Evolutionary conservation across 2,113 vertebrate species (phyloP), one percentile per base, ranked within the genome.

Genomic region (Stictonetta naevosa): DNA sequence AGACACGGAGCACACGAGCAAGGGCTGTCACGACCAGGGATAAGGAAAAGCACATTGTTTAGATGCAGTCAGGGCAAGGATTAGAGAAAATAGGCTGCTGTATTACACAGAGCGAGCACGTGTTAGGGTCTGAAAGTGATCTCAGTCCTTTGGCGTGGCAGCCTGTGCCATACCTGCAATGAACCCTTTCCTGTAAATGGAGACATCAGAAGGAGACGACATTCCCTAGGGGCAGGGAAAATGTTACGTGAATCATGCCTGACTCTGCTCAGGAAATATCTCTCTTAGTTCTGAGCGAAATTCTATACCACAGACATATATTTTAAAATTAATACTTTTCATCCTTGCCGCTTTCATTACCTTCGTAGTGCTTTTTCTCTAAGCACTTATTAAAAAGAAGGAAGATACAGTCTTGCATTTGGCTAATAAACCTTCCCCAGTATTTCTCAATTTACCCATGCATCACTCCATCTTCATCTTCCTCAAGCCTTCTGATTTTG

Each of bases 301-400:
- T 91, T 91, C 84, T 87, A 19, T 26, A 90, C 53, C 33, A 50
- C 85, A 85, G 82, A 66, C 44, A n/a, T 64, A 28, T 67, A 88
- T 89, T 92, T 93, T 95, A 62, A 91, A 72, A 95, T 92, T 91
- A 92, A 81, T 82, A 82, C 60, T 82, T 93, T 58, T 76, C 86
- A 84, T 87, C 69, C 66, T 85, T 87, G 74, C 73, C 34, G 36
- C 56, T 82, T 93, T 29, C 77, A 87, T 60, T 91, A 82, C 23
- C 69, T 73, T 53, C 58, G 77, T 56, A 93, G 66, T 69, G 66
- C 69, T 84, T 93, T 86, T 86, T 82, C 81, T 88, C 86, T 86
- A 52, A 75, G 48, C 66, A 73, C 56, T 86, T 96, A 92, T 78
- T 93, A 92, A 92, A 95, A 92, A 94, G 76, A 83, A 93, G 40